Conservation (phyloP, 2,888 invertebrate species). For the Polyploca ridens region DNA sequence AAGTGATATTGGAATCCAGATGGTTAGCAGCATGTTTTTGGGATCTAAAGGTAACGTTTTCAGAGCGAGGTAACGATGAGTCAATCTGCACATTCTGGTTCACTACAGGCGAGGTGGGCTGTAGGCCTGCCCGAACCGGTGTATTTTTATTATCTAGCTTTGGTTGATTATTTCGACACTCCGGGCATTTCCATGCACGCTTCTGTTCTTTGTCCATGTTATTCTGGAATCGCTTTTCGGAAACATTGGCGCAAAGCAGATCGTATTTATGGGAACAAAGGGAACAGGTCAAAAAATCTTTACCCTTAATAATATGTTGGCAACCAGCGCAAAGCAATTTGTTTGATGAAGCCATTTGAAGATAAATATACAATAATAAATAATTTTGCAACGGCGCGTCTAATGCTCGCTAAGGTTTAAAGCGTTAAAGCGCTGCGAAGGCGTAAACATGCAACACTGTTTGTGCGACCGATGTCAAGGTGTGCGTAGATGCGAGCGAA, state of each 20-base stretch:
- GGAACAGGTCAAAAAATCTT: neutral
- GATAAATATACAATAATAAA: neutral
- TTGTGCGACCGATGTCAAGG: too few relatives aligned
- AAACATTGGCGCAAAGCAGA: neutral
- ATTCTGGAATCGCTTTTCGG: neutral
- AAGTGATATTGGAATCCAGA: too few relatives aligned
- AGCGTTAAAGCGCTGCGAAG: too few relatives aligned
- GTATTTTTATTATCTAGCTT: neutral
- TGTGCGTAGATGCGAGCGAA: too few relatives aligned
- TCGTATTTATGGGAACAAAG: neutral
- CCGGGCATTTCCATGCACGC: neutral
- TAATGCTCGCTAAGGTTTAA: too few relatives aligned
- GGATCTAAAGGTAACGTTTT: too few relatives aligned
- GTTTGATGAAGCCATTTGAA: neutral
- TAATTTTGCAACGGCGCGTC: too few relatives aligned
- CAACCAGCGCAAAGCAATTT: neutral
- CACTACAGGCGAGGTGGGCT: too few relatives aligned
- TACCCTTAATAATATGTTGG: neutral
- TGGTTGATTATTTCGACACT: neutral
- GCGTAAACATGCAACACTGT: too few relatives aligned
- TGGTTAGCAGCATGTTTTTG: too few relatives aligned
- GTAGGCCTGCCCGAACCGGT: neutral
- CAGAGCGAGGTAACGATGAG: too few relatives aligned
- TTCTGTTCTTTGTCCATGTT: slow-evolving; percentile 1
- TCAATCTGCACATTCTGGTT: too few relatives aligned